These are phyloP conservation scores for Cyanoliseus patagonus DNA, from an alignment of 2,113 vertebrate genomes.

Conservation along the genomic window DNA sequence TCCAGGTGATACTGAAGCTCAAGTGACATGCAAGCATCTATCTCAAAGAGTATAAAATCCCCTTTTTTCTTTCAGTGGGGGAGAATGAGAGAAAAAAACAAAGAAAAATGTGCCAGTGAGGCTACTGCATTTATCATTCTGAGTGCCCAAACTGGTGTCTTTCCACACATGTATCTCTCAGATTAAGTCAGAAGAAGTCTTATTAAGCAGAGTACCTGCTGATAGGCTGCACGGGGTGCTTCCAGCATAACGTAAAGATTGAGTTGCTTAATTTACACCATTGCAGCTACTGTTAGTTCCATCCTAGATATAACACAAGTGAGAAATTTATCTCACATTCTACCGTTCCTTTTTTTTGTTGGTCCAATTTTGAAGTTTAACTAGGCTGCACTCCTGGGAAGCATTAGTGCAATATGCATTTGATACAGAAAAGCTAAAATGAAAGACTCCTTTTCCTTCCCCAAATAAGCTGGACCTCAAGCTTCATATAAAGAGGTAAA, in stretches of 20 bases:
- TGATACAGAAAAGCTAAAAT: not conserved
- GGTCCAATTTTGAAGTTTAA: conserved; percentile 10
- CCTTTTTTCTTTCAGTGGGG: not conserved
- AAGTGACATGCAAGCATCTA: not conserved
- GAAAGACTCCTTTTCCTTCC: conserved; percentile 6
- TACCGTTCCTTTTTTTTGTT: not conserved
- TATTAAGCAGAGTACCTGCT: not conserved
- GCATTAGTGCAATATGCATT: not conserved
- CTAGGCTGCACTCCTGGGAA: conserved; percentile 15
- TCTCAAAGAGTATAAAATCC: not conserved
- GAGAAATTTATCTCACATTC: not conserved
- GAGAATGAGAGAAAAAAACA: not conserved
- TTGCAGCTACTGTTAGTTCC: not conserved
- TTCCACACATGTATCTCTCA: not conserved
- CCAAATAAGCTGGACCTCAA: not conserved
- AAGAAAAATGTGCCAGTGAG: not conserved
- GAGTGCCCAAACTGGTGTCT: not conserved
- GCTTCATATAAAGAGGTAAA: not conserved
- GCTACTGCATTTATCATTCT: not conserved
- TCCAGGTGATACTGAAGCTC: not conserved
- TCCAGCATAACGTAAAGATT: not conserved
- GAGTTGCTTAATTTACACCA: not conserved
- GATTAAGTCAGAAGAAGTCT: not conserved
- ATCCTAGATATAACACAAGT: not conserved
- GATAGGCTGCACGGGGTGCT: not conserved